Evolutionary conservation across 2,888 invertebrate genomes (phyloP), one percentile per base, ranked within the genome.

Genomic region (Polydrusus pterygomalis): DNA sequence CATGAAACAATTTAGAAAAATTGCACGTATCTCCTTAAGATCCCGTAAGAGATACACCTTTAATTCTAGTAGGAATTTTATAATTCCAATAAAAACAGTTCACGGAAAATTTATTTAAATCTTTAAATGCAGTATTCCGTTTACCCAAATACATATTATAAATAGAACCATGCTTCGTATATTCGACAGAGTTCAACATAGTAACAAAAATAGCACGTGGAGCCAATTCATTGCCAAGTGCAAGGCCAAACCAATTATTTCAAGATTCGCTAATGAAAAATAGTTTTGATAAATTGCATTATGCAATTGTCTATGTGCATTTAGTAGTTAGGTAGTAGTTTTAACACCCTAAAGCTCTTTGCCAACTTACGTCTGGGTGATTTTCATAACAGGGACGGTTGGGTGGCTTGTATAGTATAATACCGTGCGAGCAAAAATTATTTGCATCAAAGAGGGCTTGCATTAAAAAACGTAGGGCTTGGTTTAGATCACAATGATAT

Each of bases 201-300:
- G 82, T 81, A 81, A 82, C 81, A 77, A 80, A 76, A 79, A 73
- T 65, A 72, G 80, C 82, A 80, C 81, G 82, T 82, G 82, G 75
- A 69, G 69, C 43, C 45, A 74, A 68, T 80, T 63, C 60, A 77
- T 58, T 77, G 74, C 79, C 78, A 82, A 81, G 81, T 79, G 78
- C 81, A 81, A 82, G 81, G 81, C 77, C 79, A 64, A 65, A 60
- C 54, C 54, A 69, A 38, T 38, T 38, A 38, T 60, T 38, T 60
- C 38, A 54, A n/a, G 10, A 11, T 17, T 15, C 38, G 30, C 17
- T 60, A 25, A 54, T 11, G 17, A 60, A 60, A 60, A 60, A 11
- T 38, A 60, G 38, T 60, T 60, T 60, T 60, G 58, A 60, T 60
- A 38, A 38, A n/a, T 3, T 43, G 43, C 8, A n/a, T 34, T 1